Conservation (phyloP, 2,113 vertebrate species). For the Hypanus sabinus region DNA sequence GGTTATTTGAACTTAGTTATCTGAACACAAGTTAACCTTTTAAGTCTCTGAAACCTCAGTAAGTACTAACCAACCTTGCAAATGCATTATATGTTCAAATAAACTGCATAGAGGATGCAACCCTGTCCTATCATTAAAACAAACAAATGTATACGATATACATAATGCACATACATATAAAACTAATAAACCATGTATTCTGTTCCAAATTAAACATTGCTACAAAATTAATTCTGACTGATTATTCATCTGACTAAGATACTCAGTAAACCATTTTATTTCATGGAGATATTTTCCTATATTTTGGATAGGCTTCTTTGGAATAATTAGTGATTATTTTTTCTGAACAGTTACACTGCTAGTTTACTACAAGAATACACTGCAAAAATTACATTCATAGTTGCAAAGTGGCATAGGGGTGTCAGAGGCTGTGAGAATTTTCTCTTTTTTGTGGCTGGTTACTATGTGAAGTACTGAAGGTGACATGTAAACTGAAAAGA, state of each 20-base stretch:
- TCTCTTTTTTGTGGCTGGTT: background rate
- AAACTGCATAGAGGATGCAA: background rate
- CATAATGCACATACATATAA: too few species aligned
- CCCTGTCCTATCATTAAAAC: background rate
- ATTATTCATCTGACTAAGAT: background rate
- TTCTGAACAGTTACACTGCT: background rate
- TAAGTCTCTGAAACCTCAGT: background rate
- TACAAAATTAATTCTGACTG: background rate
- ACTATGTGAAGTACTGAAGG: background rate
- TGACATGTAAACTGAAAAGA: background rate
- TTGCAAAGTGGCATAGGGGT: background rate
- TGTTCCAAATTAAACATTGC: background rate
- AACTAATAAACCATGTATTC: background rate
- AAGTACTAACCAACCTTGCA: background rate
- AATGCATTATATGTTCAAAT: background rate
- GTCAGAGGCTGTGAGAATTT: background rate
- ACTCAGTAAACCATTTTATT: background rate
- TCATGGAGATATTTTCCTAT: background rate
- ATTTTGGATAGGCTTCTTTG: background rate
- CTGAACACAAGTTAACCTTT: background rate
- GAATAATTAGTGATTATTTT: background rate
- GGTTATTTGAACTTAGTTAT: background rate
- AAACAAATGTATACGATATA: too few species aligned
- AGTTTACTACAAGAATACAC: background rate
- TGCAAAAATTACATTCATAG: background rate